Base-by-base conservation (phyloP, 2,888 invertebrate genomes). In the Cylloceria caligata region DNA sequence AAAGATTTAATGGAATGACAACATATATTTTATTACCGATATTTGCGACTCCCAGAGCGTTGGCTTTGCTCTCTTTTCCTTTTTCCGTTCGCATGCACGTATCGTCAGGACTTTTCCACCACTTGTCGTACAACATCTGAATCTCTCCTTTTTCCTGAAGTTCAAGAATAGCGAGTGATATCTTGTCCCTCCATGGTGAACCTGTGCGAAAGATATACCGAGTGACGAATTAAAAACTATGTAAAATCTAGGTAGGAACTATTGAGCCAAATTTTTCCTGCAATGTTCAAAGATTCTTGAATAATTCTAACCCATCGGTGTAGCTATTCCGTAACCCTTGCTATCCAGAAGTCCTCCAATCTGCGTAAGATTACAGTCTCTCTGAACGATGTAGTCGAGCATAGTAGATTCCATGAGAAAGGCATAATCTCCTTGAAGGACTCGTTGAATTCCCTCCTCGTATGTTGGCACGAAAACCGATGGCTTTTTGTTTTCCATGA, bases 381-480 rank as follows among this genome's bases (percentile, higher is more conserved):
- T 93, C 91, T 96, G 96, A 49, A 97, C 96, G 83, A 95, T 95
- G 91, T 97, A 98, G 91, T 98, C 98, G 45, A 98, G 93, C 95
- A 96, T 97, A 0, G 97, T 96, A 1, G 97, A 97, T 92, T 98
- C 98, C 96, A 98, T 97, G 30, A 98, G 93, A 90, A 97, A 98
- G 27, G 98, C 98, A 91, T 97, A 98, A 91, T 97, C 96, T 3
- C 96, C 97, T 87, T 95, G 95, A 65, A 96, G 93, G 0, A 97
- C 97, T 79, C 95, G 93, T 67, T 94, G 94, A n/a, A 97, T 96
- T 0, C 97, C 97, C 88, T 97, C 95, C 89, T 95, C 95, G 90
- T 96, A 97, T 0, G 95, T 95, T 0, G 95, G 94, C 0, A 96
- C 96, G 89, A 97, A 97, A 0, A 96, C 95, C 0, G 95, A 94